Conservation (phyloP, 2,113 vertebrate species). For the Prochilodus magdalenae region DNA sequence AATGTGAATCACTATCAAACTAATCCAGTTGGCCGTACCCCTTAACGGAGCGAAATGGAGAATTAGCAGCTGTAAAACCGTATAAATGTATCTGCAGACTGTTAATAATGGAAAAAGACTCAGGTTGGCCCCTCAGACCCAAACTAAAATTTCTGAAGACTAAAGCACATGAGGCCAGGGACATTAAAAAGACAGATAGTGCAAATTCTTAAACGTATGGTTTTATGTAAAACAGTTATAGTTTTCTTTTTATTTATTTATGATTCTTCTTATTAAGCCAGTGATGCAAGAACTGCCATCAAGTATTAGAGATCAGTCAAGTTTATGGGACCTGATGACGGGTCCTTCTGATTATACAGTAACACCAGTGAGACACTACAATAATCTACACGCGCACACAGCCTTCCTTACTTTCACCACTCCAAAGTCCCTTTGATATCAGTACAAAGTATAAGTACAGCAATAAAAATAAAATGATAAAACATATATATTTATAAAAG, state of each 20-base stretch:
- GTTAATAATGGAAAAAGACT: constrained; percentile 22
- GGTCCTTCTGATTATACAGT: constrained; percentile 72
- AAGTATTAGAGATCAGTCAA: constrained; percentile 79
- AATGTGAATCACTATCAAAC: constrained; percentile 1
- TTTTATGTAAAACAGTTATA: constrained; percentile 40
- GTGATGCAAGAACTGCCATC: constrained; percentile 72
- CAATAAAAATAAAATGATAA: constrained; percentile 57
- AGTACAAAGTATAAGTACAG: constrained; percentile 54
- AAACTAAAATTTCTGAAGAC: constrained; percentile 53
- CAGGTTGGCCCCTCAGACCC: not conserved
- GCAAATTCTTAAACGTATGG: constrained; percentile 61
- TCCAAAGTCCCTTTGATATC: constrained; percentile 60
- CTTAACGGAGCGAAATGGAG: constrained; percentile 12
- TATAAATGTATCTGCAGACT: constrained; percentile 40
- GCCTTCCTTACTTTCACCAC: constrained; percentile 65
- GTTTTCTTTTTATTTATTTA: constrained; percentile 36
- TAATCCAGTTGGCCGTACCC: constrained; percentile 9
- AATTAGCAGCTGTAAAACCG: constrained; percentile 50
- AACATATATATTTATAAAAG: constrained; percentile 49
- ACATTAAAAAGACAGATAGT: constrained; percentile 64
- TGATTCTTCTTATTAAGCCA: constrained; percentile 64
- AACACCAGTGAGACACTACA: constrained; percentile 77
- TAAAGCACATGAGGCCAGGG: constrained; percentile 14
- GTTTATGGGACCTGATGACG: constrained; percentile 64
- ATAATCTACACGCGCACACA: constrained; percentile 68